Conservation (phyloP, 2,888 invertebrate genomes). For the Serrognathus titanus region DNA sequence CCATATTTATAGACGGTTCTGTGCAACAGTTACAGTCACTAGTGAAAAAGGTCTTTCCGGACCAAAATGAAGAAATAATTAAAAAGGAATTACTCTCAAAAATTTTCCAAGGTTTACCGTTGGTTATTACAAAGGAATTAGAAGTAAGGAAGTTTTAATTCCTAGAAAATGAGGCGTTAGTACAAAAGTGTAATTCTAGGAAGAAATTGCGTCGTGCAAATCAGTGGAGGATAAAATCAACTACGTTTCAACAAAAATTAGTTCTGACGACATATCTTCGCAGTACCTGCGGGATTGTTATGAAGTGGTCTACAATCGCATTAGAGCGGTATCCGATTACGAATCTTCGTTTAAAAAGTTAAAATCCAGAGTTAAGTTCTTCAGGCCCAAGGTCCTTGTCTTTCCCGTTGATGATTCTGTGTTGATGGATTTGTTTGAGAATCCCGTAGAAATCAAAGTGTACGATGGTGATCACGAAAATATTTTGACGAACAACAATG, state of each 20-base stretch:
- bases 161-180: too few relatives aligned
- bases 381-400: constrained; percentile 60
- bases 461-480: constrained; percentile 72
- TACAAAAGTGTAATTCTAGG: too few relatives aligned
- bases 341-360: constrained; percentile 45
- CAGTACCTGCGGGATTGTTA: constrained; percentile 47
- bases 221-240: too few relatives aligned
- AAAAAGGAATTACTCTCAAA: constrained; percentile 53
- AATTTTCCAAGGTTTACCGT: too few relatives aligned
- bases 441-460: constrained; percentile 57
- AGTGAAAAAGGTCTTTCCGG: constrained; percentile 47
- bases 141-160: too few relatives aligned
- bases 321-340: constrained; percentile 54
- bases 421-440: constrained; percentile 53
- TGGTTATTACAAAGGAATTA: too few relatives aligned
- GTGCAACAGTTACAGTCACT: constrained; percentile 61
- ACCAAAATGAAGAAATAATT: constrained; percentile 49
- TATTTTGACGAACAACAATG: constrained; percentile 63
- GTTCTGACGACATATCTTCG: constrained; percentile 37
- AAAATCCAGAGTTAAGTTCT: constrained; percentile 57
- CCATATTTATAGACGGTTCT: constrained; percentile 75
- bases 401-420: constrained; percentile 61
- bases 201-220: too few relatives aligned
- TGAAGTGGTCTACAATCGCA: constrained; percentile 52
- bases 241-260: too few relatives aligned